These are phyloP conservation scores for Mobula hypostoma DNA, from an alignment of 2,113 vertebrate genomes.

Conservation along the genomic window DNA sequence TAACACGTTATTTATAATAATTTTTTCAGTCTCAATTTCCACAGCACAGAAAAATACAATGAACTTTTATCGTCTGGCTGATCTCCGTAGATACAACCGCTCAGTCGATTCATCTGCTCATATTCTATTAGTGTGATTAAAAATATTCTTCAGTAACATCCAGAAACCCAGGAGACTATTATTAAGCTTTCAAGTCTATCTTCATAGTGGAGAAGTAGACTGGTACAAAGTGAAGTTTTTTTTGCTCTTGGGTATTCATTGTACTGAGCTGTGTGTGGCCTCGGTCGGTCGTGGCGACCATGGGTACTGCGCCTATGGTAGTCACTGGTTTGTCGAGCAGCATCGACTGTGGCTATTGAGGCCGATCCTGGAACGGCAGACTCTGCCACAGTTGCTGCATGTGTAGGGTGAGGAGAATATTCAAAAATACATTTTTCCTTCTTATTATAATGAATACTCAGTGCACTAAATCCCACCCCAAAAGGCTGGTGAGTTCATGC, in stretches of 20 bases:
- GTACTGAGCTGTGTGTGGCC: background rate
- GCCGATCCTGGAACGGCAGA: too few species aligned
- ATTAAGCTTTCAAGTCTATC: background rate
- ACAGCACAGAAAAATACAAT: background rate
- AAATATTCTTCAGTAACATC: background rate
- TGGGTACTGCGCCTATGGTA: too few species aligned
- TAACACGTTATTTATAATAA: too few species aligned
- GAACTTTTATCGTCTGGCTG: background rate
- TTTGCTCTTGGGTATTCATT: background rate
- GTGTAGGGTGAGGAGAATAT: background rate
- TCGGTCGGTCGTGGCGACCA: too few species aligned
- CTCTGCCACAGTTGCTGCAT: too few species aligned
- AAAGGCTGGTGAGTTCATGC: background rate
- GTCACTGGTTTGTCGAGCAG: too few species aligned
- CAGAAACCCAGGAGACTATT: background rate
- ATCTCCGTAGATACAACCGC: background rate
- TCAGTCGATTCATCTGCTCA: background rate
- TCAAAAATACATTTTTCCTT: background rate
- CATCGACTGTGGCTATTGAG: too few species aligned
- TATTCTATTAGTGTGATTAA: background rate
- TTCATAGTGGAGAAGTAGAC: background rate
- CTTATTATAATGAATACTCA: background rate
- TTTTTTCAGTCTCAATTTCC: background rate
- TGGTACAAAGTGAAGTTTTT: background rate
- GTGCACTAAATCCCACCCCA: background rate